These are phyloP conservation scores for Xyrauchen texanus DNA, from an alignment of 2,113 vertebrate species.

Conservation along the genomic window DNA sequence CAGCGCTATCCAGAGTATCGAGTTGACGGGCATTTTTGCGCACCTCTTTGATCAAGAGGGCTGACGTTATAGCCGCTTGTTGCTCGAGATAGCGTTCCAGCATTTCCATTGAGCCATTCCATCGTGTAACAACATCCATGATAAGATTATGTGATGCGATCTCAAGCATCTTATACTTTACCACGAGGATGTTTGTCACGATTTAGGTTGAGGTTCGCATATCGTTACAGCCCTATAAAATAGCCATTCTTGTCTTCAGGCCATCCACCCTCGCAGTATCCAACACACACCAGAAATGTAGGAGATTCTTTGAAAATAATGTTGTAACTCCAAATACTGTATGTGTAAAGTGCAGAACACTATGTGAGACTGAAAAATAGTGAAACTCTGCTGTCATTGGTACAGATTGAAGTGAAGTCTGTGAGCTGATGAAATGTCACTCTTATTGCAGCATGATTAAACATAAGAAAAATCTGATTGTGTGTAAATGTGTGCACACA, in stretches of 20 bases:
- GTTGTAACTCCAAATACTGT: conserved; percentile 20
- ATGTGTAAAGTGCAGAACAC: conserved; percentile 1
- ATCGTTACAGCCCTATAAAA: no score
- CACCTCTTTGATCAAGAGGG: no score
- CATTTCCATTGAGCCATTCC: no score
- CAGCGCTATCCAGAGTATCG: no score
- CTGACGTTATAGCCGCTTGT: no score
- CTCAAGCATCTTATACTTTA: no score
- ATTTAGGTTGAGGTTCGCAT: no score
- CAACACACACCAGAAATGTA: conserved; percentile 8
- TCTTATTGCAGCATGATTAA: conserved; percentile 31
- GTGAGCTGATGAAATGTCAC: conserved; percentile 13
- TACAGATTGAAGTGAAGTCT: conserved; percentile 14
- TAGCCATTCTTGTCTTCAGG: conserved; percentile 13
- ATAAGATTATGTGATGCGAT: no score
- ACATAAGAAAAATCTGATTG: conserved; percentile 12
- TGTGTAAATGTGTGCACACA: background rate
- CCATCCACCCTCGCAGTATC: conserved; percentile 18
- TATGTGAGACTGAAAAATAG: background rate
- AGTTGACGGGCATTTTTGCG: no score
- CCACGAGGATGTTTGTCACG: no score
- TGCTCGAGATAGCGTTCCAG: no score
- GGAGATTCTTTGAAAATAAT: conserved; percentile 4
- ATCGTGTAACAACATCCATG: no score
- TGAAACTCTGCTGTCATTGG: background rate